Evolutionary conservation across 2,113 vertebrate genomes (phyloP), one percentile per base, ranked within the genome.

Genomic region (Chaetorhynchus papuensis): DNA sequence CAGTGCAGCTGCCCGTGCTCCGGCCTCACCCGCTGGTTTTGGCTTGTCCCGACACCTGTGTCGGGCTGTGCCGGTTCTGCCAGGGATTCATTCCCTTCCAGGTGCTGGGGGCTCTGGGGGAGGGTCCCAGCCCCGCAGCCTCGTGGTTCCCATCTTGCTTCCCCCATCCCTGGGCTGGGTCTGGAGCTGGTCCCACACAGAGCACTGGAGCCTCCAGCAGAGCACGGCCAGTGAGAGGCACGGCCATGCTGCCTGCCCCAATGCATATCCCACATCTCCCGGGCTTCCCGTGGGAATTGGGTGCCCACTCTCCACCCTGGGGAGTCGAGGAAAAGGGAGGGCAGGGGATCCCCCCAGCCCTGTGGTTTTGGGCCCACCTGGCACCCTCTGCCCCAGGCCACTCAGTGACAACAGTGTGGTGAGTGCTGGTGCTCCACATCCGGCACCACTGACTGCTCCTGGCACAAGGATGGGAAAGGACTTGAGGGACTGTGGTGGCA

Each of bases 391-490:
- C 17, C 68, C 74, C 41, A 11, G 57, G 30, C 7, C 49, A 16
- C 7, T 3, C 2, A 2, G 33, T 8, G 5, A 11, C 41, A 44
- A 5, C 33, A 39, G 37, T 6, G 37, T 0, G 0, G 16, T 0
- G 3, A 56, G 49, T 8, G 85, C 65, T 16, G 65, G 31, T n/a
- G 54, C 27, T 69, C 49, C 0, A 0, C 0, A 3, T 13, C 37
- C 0, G 0, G 41, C 20, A 4, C 47, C 61, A 19, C 61, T 0
- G 0, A 10, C 47, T 7, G 1, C 59, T 80, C 24, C 71, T 47
- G 80, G 49, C 45, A 28, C 1, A 1, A 24, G 72, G 72, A 28
- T 16, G 35, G 85, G 27, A 41, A 37, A 21, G 68, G n/a, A 20
- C 20, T 10, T 16, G 14, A 27, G 35, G 28, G 11, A 33, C 10